Conservation (phyloP, 2,113 vertebrate species). For the Lamprologus sp. region DNA sequence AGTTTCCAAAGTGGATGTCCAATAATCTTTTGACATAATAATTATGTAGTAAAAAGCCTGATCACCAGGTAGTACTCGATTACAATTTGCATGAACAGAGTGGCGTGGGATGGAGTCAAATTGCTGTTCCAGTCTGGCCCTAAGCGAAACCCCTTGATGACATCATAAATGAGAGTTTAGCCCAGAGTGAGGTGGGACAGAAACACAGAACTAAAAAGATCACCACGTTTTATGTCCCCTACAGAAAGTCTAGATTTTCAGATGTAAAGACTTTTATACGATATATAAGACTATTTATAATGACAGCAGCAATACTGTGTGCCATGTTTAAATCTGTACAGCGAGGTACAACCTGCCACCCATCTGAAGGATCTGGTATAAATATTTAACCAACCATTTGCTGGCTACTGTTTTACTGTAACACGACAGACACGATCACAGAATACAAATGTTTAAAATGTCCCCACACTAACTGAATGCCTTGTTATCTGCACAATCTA, state of each 20-base stretch:
- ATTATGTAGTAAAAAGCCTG: not conserved
- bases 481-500: not conserved
- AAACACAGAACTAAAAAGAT: not conserved
- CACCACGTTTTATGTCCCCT: not conserved
- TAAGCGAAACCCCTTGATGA: not conserved
- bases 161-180: not conserved
- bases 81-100: not conserved
- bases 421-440: not conserved
- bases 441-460: not conserved
- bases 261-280: not conserved
- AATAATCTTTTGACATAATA: not conserved
- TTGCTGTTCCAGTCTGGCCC: not conserved
- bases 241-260: not conserved
- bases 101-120: not conserved
- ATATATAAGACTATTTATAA: not conserved
- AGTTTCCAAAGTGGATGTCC: not conserved
- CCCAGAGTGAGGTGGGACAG: not conserved
- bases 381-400: slow-evolving; percentile 31
- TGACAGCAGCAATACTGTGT: slow-evolving; percentile 17
- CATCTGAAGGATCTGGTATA: not conserved
- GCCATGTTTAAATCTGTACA: slow-evolving; percentile 26
- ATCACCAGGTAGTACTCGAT: not conserved
- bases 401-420: slow-evolving; percentile 29
- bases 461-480: not conserved
- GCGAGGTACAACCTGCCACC: not conserved